Conservation (phyloP, 2,113 vertebrate species). For the Bostrychus sinensis region DNA sequence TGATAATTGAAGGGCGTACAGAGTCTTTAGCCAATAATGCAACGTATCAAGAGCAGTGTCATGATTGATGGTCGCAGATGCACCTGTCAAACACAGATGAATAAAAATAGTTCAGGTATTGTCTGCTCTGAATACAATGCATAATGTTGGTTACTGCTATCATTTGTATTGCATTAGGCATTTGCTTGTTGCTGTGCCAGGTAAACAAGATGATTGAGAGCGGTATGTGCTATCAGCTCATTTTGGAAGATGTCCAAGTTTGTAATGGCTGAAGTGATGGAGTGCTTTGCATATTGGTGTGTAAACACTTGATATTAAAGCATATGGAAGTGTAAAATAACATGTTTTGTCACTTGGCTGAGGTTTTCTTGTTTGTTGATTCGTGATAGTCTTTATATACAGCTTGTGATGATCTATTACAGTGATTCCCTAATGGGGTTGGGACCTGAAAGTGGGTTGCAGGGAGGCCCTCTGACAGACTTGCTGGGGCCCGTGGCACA, state of each 20-base stretch:
- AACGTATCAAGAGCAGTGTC: background rate
- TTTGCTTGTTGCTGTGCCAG: background rate
- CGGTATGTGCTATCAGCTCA: background rate
- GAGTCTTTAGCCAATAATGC: background rate
- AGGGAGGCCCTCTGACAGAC: too few species aligned
- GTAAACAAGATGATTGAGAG: slow-evolving; percentile 18
- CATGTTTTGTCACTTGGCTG: slow-evolving; percentile 26
- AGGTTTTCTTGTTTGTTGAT: slow-evolving; percentile 14
- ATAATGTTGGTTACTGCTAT: background rate
- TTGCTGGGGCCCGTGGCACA: too few species aligned
- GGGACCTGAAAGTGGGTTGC: too few species aligned
- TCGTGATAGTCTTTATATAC: slow-evolving; percentile 5
- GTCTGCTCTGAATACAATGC: background rate
- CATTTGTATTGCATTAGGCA: slow-evolving; percentile 3
- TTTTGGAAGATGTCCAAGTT: slow-evolving; percentile 10
- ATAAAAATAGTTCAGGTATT: slow-evolving; percentile 6
- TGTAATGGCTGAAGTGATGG: slow-evolving; percentile 38
- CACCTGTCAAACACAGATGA: slow-evolving; percentile 1
- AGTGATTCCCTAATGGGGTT: too few species aligned
- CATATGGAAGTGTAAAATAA: slow-evolving; percentile 33
- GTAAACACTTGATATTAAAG: slow-evolving; percentile 35
- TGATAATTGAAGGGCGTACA: slow-evolving; percentile 5
- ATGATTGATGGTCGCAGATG: slow-evolving; percentile 6
- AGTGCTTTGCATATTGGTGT: slow-evolving; percentile 24
- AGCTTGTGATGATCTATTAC: background rate